Conservation (phyloP, 2,113 vertebrate species). For the Marcusenius ussheri region DNA sequence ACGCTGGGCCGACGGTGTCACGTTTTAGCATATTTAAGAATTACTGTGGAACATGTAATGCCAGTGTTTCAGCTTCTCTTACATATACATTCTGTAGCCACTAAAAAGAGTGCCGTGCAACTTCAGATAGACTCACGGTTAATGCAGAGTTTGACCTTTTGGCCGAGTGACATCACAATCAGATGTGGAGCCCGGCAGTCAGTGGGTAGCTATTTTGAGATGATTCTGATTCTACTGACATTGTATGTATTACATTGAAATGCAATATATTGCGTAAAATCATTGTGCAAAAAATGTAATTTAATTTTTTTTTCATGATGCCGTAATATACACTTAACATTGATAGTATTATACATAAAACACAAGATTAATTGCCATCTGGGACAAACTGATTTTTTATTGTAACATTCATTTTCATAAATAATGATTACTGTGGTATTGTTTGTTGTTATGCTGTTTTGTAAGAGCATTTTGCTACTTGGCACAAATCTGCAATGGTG, state of each 20-base stretch:
- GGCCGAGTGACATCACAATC: neutral
- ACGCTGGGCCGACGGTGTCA: neutral
- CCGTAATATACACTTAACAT: neutral
- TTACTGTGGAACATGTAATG: neutral
- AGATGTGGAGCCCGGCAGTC: neutral
- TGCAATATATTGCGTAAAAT: neutral
- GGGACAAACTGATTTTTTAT: neutral
- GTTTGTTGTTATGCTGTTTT: neutral
- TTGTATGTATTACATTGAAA: neutral
- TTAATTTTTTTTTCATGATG: neutral
- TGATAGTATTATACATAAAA: neutral
- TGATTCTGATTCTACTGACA: neutral
- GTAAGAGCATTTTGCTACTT: neutral
- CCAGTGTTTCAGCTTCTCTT: neutral
- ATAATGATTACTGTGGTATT: neutral
- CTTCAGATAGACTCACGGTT: neutral
- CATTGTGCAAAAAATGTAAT: neutral
- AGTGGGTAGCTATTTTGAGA: neutral
- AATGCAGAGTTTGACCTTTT: neutral
- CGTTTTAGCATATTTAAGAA: neutral
- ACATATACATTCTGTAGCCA: neutral
- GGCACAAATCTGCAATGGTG: neutral
- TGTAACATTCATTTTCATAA: neutral
- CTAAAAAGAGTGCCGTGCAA: neutral
- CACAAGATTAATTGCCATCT: neutral